Percentiles rank a stretch among this genome's conserved stretches.
Conservation (phyloP, 1,140 invertebrate genomes). For the Aphelenchoides avenae region DNA sequence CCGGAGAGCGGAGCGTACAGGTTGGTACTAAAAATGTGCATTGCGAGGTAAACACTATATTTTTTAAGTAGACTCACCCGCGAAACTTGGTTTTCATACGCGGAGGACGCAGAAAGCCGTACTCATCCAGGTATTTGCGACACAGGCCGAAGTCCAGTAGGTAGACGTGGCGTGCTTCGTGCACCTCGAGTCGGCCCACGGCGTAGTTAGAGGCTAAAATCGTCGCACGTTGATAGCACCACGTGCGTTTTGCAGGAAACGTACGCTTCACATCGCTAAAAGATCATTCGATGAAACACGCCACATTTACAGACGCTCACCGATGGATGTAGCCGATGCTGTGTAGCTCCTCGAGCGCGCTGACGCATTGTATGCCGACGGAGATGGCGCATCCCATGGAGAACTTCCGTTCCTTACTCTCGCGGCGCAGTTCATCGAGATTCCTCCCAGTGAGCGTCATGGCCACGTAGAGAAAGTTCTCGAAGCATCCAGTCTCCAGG, state of each 20-base stretch:
- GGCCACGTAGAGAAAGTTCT: conserved; percentile 39
- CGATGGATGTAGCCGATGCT: conserved; percentile 44
- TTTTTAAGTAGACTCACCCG: too few relatives aligned
- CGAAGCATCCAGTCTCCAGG: conserved; percentile 10
- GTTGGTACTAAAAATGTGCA: too few relatives aligned
- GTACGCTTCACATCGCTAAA: too few relatives aligned
- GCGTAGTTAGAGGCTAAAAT: too few relatives aligned
- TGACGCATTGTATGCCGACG: conserved; percentile 41
- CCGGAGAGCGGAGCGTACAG: conserved; percentile 46
- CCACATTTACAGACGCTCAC: too few relatives aligned
- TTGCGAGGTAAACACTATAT: too few relatives aligned
- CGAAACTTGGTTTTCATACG: conserved; percentile 37
- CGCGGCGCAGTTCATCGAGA: conserved; percentile 33
- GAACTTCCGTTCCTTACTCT: conserved; percentile 31
- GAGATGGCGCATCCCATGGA: conserved; percentile 43
- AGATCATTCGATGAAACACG: too few relatives aligned
- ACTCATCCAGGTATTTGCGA: conserved; percentile 32
- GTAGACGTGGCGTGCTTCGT: conserved; percentile 29
- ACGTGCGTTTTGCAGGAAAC: too few relatives aligned
- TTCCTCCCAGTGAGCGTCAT: conserved; percentile 46
- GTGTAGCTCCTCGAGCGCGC: conserved; percentile 42
- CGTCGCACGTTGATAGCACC: too few relatives aligned
- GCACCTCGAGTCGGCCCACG: conserved; percentile 16
- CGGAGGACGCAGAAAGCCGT: conserved; percentile 39
- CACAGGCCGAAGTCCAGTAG: conserved; percentile 47